Evolutionary conservation across 2,797 vertebrate genomes (phyloP).

Genomic region (Microchirus variegatus): DNA sequence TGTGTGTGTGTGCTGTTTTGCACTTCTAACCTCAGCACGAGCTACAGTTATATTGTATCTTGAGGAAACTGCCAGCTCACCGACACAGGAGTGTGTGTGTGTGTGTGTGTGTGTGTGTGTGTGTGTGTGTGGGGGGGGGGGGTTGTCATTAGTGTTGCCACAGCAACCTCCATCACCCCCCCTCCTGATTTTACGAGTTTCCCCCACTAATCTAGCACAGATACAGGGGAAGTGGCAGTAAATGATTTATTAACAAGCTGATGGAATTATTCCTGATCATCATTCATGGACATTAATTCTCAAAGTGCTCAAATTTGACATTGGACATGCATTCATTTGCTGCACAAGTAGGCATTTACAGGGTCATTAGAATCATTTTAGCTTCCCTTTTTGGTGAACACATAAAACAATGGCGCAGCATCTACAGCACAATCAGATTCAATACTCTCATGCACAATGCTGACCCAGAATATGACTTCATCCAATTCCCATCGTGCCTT

Average conservation of each 20-base stretch:
- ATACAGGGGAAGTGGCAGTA: slow-evolving; percentile 53
- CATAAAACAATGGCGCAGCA: slow-evolving; percentile 30
- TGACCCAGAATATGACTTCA: background rate
- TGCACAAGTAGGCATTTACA: slow-evolving; percentile 62
- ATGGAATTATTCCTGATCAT: slow-evolving; percentile 73
- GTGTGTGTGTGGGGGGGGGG: slow-evolving; percentile 37
- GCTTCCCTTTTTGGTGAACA: slow-evolving; percentile 51
- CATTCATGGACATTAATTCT: slow-evolving; percentile 67
- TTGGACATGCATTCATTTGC: slow-evolving; percentile 66
- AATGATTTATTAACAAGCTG: slow-evolving; percentile 77
- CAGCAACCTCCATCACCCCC: slow-evolving; percentile 57
- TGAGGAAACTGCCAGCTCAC: slow-evolving; percentile 42
- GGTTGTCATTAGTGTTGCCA: slow-evolving; percentile 75
- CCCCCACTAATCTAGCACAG: slow-evolving; percentile 64
- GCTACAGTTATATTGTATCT: slow-evolving; percentile 55
- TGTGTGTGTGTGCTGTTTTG: slow-evolving; percentile 11
- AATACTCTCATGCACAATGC: slow-evolving; percentile 44
- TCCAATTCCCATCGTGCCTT: background rate
- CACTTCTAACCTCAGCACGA: slow-evolving; percentile 38
- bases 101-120: no score
- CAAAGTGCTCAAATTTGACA: slow-evolving; percentile 62
- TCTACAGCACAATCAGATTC: slow-evolving; percentile 48
- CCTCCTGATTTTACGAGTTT: slow-evolving; percentile 60
- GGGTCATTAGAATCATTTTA: slow-evolving; percentile 52
- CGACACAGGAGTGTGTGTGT: slow-evolving; percentile 13